phyloP scores from a whole-genome alignment of 2,113 vertebrate genomes.

The Vicugna pacos region DNA sequence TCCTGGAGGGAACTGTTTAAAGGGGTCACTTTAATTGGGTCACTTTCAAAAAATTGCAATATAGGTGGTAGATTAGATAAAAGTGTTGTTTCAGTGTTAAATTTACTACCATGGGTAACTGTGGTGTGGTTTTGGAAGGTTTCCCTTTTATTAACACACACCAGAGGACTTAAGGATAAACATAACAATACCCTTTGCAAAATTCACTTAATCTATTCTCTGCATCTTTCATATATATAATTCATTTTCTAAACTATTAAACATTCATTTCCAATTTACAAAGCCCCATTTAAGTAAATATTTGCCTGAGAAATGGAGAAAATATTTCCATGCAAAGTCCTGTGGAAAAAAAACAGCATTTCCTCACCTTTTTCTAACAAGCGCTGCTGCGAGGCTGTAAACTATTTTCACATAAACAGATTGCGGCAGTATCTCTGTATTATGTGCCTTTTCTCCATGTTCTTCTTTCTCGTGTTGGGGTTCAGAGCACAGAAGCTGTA shows the following conservation, averaged over 20 bases:
- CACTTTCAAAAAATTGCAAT: background rate
- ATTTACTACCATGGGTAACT: background rate
- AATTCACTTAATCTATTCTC: background rate
- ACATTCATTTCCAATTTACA: background rate
- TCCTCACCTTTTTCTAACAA: background rate
- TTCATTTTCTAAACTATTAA: background rate
- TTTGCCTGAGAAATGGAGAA: background rate
- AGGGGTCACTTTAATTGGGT: background rate
- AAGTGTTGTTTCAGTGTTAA: fast-evolving
- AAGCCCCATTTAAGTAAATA: background rate
- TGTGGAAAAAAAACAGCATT: background rate
- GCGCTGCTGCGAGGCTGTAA: too few relatives aligned
- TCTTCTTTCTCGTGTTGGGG: background rate
- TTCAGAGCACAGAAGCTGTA: too few relatives aligned
- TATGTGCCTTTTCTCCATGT: background rate
- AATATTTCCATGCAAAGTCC: background rate
- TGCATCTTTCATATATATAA: background rate
- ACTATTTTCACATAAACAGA: background rate
- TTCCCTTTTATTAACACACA: background rate
- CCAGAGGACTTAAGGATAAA: background rate
- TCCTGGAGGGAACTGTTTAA: too few relatives aligned
- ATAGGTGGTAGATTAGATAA: fast-evolving
- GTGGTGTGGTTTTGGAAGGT: background rate
- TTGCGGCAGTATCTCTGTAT: background rate
- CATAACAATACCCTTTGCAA: background rate